These are phyloP conservation scores for Steinernema feltiae DNA, from an alignment of 1,140 invertebrate genomes.

Conservation along the genomic window DNA sequence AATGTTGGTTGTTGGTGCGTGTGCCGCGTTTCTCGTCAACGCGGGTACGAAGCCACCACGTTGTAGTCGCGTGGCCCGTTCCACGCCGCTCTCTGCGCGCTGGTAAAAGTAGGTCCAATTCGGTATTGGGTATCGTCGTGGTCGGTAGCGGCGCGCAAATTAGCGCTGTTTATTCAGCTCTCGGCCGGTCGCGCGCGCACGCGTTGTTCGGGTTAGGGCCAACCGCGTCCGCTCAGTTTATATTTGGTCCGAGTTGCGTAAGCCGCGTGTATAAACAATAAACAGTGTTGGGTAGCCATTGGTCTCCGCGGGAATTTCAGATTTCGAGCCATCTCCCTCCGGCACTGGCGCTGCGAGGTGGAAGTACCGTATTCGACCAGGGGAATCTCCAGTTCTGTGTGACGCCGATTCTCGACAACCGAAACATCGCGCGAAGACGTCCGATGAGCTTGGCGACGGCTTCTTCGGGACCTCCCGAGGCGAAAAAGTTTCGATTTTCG, in stretches of 20 bases:
- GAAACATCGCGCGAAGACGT: background rate
- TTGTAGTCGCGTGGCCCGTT: background rate
- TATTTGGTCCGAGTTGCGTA: conserved; percentile 11
- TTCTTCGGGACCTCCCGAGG: conserved; percentile 36
- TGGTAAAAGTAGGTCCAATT: conserved; percentile 9
- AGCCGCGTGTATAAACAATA: conserved; percentile 12
- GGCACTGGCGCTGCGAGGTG: background rate
- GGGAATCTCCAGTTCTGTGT: too few species aligned
- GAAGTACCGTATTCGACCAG: background rate
- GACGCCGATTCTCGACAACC: too few species aligned
- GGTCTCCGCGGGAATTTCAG: background rate
- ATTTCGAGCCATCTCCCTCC: background rate
- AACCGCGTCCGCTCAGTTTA: conserved; percentile 5
- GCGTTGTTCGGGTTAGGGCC: background rate
- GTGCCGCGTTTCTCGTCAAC: background rate
- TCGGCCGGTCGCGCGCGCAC: background rate
- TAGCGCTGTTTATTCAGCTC: background rate
- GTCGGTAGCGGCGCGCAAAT: too few species aligned
- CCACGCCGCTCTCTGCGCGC: background rate
- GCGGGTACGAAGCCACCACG: background rate
- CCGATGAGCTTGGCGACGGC: conserved; percentile 36
- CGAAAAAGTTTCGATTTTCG: conserved; percentile 37
- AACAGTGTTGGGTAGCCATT: background rate
- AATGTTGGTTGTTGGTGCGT: background rate
- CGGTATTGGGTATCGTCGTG: background rate